These are phyloP conservation scores for Python bivittatus DNA, from an alignment of 2,113 vertebrate genomes.

Conservation along the genomic window DNA sequence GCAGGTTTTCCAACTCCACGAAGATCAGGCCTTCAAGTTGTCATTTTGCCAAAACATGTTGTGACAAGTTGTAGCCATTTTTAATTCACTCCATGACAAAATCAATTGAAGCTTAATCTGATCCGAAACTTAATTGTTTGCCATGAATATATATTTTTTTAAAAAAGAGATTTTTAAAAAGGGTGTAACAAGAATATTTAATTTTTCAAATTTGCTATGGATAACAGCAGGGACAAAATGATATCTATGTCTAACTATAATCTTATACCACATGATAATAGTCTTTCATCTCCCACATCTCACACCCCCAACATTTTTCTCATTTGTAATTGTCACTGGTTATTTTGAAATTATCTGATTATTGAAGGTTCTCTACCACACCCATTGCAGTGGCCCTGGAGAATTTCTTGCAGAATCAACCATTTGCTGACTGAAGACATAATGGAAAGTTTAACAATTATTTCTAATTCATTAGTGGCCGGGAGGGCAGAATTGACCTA, in stretches of 20 bases:
- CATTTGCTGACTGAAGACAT: constrained; percentile 16
- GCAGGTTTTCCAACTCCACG: background rate
- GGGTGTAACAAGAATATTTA: constrained; percentile 52
- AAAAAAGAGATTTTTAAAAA: background rate
- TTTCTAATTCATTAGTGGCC: background rate
- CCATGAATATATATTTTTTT: constrained; percentile 49
- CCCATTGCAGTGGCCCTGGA: constrained; percentile 51
- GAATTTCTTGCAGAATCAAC: background rate
- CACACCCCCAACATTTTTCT: constrained; percentile 36
- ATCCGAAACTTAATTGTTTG: background rate
- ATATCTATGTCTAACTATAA: constrained; percentile 66
- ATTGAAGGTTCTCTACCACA: constrained; percentile 55
- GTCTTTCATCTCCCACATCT: constrained; percentile 61
- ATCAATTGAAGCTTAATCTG: constrained; percentile 51
- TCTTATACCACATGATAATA: constrained; percentile 63
- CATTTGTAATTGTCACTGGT: constrained; percentile 57
- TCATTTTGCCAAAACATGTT: constrained; percentile 43
- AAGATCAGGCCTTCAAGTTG: background rate
- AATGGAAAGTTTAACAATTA: background rate
- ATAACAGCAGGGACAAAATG: constrained; percentile 62
- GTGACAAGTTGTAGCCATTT: constrained; percentile 48
- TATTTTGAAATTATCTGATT: constrained; percentile 63
- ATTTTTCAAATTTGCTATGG: constrained; percentile 60
- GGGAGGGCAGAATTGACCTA: background rate
- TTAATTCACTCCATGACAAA: constrained; percentile 50